Evolutionary conservation across 2,888 invertebrate genomes (phyloP).

Genomic region (Dryocosmus kuriphilus): DNA sequence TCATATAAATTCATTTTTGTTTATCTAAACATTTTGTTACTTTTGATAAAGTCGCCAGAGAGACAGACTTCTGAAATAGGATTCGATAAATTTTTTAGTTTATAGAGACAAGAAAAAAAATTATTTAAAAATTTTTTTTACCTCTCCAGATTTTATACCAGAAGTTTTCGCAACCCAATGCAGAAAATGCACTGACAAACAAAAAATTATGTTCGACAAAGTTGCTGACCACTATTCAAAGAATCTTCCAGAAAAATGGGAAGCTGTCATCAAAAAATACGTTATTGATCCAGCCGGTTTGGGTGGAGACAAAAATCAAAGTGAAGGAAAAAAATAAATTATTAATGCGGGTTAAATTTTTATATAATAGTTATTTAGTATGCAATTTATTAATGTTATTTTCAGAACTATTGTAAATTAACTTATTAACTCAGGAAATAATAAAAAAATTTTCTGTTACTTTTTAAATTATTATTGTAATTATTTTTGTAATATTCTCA

Average conservation of each 20-base stretch:
- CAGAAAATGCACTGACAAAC: conserved; percentile 64
- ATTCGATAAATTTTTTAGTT: too few species aligned
- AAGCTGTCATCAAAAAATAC: not conserved
- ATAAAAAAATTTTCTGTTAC: not conserved
- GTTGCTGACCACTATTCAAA: conserved; percentile 63
- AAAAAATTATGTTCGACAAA: conserved; percentile 58
- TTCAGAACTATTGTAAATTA: not conserved
- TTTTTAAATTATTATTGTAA: not conserved
- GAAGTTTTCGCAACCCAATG: conserved; percentile 67
- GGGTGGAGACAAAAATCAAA: not conserved
- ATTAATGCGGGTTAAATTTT: not conserved
- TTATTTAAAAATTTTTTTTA: not conserved
- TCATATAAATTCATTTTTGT: too few species aligned
- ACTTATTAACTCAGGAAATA: not conserved
- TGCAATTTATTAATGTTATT: not conserved
- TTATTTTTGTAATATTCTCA: not conserved
- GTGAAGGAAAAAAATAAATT: not conserved
- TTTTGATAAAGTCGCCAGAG: too few species aligned
- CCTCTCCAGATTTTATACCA: conserved; percentile 57
- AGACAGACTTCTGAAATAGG: too few species aligned
- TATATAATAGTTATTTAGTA: not conserved
- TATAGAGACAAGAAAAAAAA: too few species aligned
- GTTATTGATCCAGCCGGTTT: not conserved
- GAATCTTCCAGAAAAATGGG: conserved; percentile 64
- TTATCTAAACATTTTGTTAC: too few species aligned